Percentiles rank a stretch among this genome's conserved stretches.
phyloP scores from a whole-genome alignment of 2,888 invertebrate genomes.

The Drosophila lacicola region DNA sequence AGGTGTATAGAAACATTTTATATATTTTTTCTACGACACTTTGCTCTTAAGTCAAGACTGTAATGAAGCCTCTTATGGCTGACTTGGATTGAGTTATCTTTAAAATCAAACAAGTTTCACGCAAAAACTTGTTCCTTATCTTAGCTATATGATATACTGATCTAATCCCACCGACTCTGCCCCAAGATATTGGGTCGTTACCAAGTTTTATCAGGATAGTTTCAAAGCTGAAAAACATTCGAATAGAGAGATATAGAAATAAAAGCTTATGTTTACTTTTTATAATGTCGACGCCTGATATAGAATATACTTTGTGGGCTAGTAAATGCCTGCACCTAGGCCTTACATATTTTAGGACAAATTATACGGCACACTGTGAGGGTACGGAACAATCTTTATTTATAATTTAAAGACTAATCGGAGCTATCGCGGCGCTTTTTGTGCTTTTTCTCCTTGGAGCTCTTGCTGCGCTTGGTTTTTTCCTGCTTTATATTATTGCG shows the following conservation, averaged over 20 bases:
- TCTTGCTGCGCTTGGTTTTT: conserved; percentile 29
- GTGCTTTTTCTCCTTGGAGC: conserved; percentile 39
- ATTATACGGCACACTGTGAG: too few relatives aligned
- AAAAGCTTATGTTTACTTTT: too few relatives aligned
- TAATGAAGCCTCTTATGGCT: too few relatives aligned
- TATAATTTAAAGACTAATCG: conserved; percentile 3
- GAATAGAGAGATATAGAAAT: too few relatives aligned
- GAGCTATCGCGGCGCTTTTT: conserved; percentile 26
- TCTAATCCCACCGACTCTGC: too few relatives aligned
- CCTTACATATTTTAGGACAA: not conserved
- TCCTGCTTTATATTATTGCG: conserved; percentile 34
- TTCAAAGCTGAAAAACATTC: not conserved
- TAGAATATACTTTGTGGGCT: too few relatives aligned
- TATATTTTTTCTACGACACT: too few relatives aligned
- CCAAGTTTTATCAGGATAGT: not conserved
- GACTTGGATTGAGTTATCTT: not conserved
- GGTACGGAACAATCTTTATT: not conserved
- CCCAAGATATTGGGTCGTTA: not conserved
- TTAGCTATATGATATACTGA: too few relatives aligned
- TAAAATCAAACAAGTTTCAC: too few relatives aligned
- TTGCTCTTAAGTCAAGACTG: too few relatives aligned
- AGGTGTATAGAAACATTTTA: not conserved
- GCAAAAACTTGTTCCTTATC: not conserved
- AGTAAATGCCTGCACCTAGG: not conserved
- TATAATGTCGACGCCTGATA: too few relatives aligned